Evolutionary conservation across 2,888 invertebrate species (phyloP).

Genomic region (Eupeodes latifasciatus): DNA sequence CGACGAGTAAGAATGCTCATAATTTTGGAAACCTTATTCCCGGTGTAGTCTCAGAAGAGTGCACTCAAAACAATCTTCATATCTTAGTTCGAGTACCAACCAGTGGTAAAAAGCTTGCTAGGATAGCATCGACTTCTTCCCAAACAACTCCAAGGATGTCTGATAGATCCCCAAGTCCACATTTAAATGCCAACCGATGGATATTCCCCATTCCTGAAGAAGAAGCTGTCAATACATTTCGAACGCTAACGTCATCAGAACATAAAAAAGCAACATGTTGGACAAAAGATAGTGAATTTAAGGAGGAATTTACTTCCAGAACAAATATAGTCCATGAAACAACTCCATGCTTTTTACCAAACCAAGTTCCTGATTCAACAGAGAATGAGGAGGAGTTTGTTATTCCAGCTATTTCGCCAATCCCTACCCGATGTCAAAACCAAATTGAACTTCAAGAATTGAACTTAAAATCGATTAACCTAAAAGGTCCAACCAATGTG

Average conservation of each 20-base stretch:
- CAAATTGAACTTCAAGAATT: slow-evolving; percentile 64
- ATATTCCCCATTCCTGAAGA: slow-evolving; percentile 75
- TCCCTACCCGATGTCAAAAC: slow-evolving; percentile 28
- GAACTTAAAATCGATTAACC: slow-evolving; percentile 6
- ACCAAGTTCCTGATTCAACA: slow-evolving; percentile 38
- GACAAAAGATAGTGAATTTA: slow-evolving; percentile 12
- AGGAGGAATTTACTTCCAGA: slow-evolving; percentile 65
- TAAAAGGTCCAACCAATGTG: slow-evolving; percentile 50
- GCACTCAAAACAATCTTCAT: slow-evolving; percentile 81
- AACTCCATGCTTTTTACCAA: slow-evolving; percentile 33
- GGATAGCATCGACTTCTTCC: neutral
- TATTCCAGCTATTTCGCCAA: too few species aligned
- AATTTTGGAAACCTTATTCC: slow-evolving; percentile 77
- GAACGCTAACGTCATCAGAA: neutral
- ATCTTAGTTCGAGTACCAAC: slow-evolving; percentile 82
- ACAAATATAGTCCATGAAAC: slow-evolving; percentile 37
- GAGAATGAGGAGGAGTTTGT: neutral
- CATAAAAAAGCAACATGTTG: slow-evolving; percentile 19
- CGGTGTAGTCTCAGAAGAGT: slow-evolving; percentile 80
- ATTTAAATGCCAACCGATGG: slow-evolving; percentile 32
- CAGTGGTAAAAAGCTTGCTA: neutral
- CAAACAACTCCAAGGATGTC: slow-evolving; percentile 29
- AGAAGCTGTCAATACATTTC: slow-evolving; percentile 46
- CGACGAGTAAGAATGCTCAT: neutral
- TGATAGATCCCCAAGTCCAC: slow-evolving; percentile 14